Evolutionary conservation across 2,888 invertebrate species (phyloP), one percentile per base, ranked within the genome.

Genomic region (Brachycybe producta): DNA sequence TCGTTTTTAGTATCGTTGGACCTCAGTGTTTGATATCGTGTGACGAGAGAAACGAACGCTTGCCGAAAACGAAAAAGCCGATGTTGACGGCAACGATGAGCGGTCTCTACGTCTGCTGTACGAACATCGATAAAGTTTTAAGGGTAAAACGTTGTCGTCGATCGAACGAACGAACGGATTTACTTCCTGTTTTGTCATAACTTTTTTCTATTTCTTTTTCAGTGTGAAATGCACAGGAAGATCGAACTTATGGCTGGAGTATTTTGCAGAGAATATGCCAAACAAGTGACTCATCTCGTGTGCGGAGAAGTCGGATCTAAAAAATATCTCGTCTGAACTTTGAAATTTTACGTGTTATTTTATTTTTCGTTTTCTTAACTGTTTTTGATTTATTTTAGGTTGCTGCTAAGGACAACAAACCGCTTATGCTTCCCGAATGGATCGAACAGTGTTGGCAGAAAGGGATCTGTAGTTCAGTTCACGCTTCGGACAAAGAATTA

Each of bases 381-480:
- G 17, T 15, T 32, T 32, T 49, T 50, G 15, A 24, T 42, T 8
- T 44, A 11, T 32, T 51, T 54, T 51, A 83, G 80, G 78, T 77
- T 66, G 84, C 86, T 15, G 72, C 75, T 24, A 75, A 77, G 60
- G 70, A 70, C 58, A 75, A 75, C 46, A 75, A 82, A 52, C 78
- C 80, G 27, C 73, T 91, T 8, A 82, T 91, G 80, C 73, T 75
- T 3, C 74, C 77, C 7, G 73, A 76, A 15, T 94, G 92, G 91
- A 72, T 94, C 0, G 71, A 79, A 30, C 77, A 76, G 0, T 80
- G 90, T 0, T 94, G 90, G 90, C 70, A 80, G 13, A 70, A 72
- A 2, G 82, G 83, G 47, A 70, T 79, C 38, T 68, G 65, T 0
- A 68, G 73, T 46, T 78, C 76, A 57, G 67, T 83, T 0, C 70